Base-by-base conservation (phyloP, 2,113 vertebrate genomes). In the Scortum barcoo region DNA sequence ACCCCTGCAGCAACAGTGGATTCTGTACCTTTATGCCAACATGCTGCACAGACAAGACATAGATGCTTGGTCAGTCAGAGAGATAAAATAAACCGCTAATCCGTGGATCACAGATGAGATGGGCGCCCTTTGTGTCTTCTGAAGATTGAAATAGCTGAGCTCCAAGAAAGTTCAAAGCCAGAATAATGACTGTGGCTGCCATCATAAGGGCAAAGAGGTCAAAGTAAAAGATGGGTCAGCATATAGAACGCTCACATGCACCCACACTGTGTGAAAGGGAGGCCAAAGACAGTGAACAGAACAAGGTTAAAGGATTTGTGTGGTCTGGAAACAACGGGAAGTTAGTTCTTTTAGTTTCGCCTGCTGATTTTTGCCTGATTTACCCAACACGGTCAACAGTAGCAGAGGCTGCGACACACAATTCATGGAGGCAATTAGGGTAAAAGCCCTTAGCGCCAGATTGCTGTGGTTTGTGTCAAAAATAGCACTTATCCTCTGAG, bases 141-240 rank as follows among this genome's bases (percentile, higher is more conserved):
- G 61, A 56, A 84, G 60, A 60, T 77, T n/a, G 20, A 69, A 79
- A 79, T 40, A 79, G 38, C 76, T 69, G 58, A 76, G 70, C 61
- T 28, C 11, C 7, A 40, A 63, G 50, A 78, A 66, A 51, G 63
- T 63, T 63, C n/a, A 75, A 17, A 74, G 56, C 30, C 58, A 30
- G 66, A 58, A 42, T 24, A 78, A n/a, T 53, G 53, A 30, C 17
- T 72, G 74, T 20, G 42, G 33, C 26, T 44, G 81, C 40, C 56
- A 50, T 71, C 50, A 46, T 54, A 38, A 54, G 33, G 78, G 62
- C 3, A 2, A 74, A 36, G 46, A 73, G 54, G 54, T 44, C 46
- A 46, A 44, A 68, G 48, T 50, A 42, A 80, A 75, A 85, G 56
- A 75, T 33, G 3, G 22, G 53, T 67, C 54, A 33, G 42, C 61